Evolutionary conservation across 2,797 vertebrate genomes (phyloP), one percentile per base, ranked within the genome.

Genomic region (Dallia pectoralis): DNA sequence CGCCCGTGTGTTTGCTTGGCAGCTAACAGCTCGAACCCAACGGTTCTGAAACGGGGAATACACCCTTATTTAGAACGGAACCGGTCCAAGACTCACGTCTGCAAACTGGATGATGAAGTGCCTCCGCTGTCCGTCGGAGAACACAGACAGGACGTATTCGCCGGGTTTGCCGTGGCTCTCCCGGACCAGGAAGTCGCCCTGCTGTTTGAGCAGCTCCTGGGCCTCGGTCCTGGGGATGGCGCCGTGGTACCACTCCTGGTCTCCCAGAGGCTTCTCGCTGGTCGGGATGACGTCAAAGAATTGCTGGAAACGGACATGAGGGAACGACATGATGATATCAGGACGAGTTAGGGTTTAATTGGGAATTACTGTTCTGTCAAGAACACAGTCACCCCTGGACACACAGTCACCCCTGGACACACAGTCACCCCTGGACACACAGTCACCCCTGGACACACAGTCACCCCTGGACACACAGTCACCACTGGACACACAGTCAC

Each of bases 101-200:
- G 96, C 95, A 77, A 91, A 97, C 86, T 99, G 97, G 91, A 99
- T 99, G 93, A 99, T 99, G 93, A 99, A 99, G 91, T 99, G 97
- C 73, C 97, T 93, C 76, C 97, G 91, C 87, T 98, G 96, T 75
- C 93, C 94, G 51, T 98, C 96, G 77, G 96, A 97, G 89, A 95
- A 99, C 84, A 99, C 97, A 27, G 97, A 99, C 89, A 99, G 95
- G 84, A 99, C 97, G 82, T 99, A 98, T 93, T 99, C 97, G 87
- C 97, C 97, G 19, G 97, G 97, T 89, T 99, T 99, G 67, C 96
- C 97, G 62, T 99, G 97, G 83, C 97, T 98, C 87, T 99, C 97
- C 70, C 97, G 93, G 81, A 99, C 97, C 87, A 99, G 89, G 89
- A 99, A 99, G 91, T 99, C 97, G 76, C 97, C 97, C 90, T 99